Evolutionary conservation across 2,888 invertebrate species (phyloP), one percentile per base, ranked within the genome.

Genomic region (Sminthurides aquaticus): DNA sequence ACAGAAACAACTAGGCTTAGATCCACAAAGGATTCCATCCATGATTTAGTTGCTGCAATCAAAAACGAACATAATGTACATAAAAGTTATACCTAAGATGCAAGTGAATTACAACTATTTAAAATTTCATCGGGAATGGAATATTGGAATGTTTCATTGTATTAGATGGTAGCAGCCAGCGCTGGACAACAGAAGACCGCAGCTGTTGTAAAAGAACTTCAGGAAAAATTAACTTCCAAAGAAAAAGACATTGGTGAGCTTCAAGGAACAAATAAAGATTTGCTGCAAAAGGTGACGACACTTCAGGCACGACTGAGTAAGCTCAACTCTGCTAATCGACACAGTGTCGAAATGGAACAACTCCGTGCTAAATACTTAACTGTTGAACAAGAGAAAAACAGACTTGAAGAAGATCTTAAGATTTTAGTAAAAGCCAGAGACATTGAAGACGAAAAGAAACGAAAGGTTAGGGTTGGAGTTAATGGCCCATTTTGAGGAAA

Each of bases 391-490:
- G 72, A 73, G 8, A 72, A 70, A 49, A 18, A 57, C 1, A 69
- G 62, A 49, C 58, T 74, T 49, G 70, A 71, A 60, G 69, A 68
- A 20, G 68, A 73, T 26, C 62, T 73, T 1, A 59, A 63, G 22
- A 69, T 70, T 56, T 26, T 72, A 8, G 55, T 71, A 43, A 28
- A 49, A 15, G 67, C 62, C 57, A 25, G 67, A 5, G 67, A 69
- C n/a, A 69, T 68, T 18, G 73, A 73, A 5, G 74, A 73, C 55
- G 63, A 64, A 8, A 70, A 67, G 49, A 70, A 69, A 54, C 64
- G 69, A 34, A 74, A 72, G 62, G 73, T 72, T 52, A 57, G 20
- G 28, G 48, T 25, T 49, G 28, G 1, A 28, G 27, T 49, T 56
- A 48, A 11, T 57, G 57, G 18, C 5, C 43, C 43, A 34, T 34